A percentile compares a stretch with the other conserved stretches of the same genome.
Conservation (phyloP, 2,888 invertebrate species). For the Apeira syringaria region DNA sequence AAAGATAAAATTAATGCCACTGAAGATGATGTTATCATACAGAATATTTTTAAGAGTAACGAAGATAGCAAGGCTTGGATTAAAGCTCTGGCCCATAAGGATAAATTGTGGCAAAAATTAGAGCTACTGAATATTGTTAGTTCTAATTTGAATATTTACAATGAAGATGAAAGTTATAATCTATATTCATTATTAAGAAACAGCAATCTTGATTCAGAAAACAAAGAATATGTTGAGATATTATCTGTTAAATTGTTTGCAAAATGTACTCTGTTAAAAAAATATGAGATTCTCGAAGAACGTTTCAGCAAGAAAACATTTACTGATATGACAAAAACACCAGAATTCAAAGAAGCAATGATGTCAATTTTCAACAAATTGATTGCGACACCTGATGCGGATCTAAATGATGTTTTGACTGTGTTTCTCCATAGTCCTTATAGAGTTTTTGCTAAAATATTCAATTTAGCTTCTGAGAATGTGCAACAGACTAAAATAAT, state of each 20-base stretch:
- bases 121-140: constrained; percentile 46
- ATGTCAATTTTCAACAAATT: constrained; percentile 70
- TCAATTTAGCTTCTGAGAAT: constrained; percentile 58
- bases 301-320: constrained; percentile 54
- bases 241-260: constrained; percentile 55
- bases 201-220: constrained; percentile 37
- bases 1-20: constrained; percentile 56
- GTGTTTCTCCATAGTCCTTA: constrained; percentile 67
- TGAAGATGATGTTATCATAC: constrained; percentile 46
- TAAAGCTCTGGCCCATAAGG: constrained; percentile 55
- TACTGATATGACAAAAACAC: constrained; percentile 41
- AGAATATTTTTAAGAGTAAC: constrained; percentile 48
- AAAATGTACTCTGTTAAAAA: constrained; percentile 43
- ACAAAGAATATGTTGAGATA: constrained; percentile 38
- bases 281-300: constrained; percentile 51
- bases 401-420: constrained; percentile 53
- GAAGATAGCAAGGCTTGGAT: constrained; percentile 56
- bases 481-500: constrained; percentile 58
- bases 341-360: constrained; percentile 45
- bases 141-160: constrained; percentile 45
- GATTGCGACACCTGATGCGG: constrained; percentile 45
- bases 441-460: constrained; percentile 57
- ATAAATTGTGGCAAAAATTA: constrained; percentile 50
- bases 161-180: constrained; percentile 46
- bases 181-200: constrained; percentile 48